These are phyloP conservation scores for Ichneumoninae sp. DNA, from an alignment of 2,888 invertebrate species.

Conservation along the genomic window DNA sequence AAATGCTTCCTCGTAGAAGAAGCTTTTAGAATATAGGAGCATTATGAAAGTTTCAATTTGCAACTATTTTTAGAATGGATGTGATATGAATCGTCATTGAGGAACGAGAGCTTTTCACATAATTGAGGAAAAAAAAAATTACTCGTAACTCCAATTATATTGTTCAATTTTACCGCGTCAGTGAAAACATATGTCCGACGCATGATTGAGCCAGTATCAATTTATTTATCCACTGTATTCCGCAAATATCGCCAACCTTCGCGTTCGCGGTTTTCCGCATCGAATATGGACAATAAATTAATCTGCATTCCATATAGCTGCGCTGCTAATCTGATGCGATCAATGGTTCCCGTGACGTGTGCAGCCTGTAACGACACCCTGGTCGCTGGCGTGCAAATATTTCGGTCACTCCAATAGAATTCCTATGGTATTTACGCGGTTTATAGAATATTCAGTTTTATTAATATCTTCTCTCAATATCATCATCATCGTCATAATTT, in stretches of 20 bases:
- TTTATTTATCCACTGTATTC: neutral
- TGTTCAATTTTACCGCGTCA: conserved; percentile 7
- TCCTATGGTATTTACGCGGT: neutral
- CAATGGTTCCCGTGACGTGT: neutral
- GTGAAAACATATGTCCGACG: conserved; percentile 15
- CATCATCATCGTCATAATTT: neutral
- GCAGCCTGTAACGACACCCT: neutral
- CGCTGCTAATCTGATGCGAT: neutral
- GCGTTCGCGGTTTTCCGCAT: neutral
- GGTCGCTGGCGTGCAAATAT: neutral
- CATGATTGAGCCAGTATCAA: conserved; percentile 1
- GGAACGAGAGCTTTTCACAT: neutral
- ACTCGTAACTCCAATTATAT: conserved; percentile 18
- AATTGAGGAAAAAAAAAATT: neutral
- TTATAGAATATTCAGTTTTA: neutral
- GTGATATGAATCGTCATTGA: neutral
- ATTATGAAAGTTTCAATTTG: no score
- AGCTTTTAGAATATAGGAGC: no score
- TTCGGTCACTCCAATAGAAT: neutral
- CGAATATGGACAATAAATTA: conserved; percentile 4
- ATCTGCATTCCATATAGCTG: neutral
- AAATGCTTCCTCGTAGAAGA: no score
- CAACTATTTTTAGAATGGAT: no score
- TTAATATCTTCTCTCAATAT: neutral
- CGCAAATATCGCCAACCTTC: neutral